Evolutionary conservation across 2,113 vertebrate species (phyloP).

Genomic region (Lophotis ruficrista): DNA sequence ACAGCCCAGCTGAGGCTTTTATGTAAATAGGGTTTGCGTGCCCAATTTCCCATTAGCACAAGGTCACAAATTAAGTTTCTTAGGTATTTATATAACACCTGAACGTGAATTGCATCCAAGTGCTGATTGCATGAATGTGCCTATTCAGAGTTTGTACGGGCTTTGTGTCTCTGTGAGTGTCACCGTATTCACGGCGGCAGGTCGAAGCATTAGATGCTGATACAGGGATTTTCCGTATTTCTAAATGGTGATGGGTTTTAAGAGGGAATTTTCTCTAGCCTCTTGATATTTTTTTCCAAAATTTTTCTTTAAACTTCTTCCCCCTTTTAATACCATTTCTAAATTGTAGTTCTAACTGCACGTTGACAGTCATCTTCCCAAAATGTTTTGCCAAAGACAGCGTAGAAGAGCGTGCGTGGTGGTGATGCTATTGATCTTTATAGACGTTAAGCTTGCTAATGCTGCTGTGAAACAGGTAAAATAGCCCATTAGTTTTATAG

Average conservation of each 20-base stretch:
- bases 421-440: not conserved
- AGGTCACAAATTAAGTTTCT: conserved; percentile 30
- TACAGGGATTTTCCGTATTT: not conserved
- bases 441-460: not conserved
- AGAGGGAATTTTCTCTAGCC: not conserved
- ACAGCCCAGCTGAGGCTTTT: not conserved
- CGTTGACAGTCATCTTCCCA: not conserved
- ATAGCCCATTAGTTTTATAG: conserved; percentile 15
- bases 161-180: not conserved
- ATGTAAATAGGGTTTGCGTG: not conserved
- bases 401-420: not conserved
- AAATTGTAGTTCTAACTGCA: not conserved
- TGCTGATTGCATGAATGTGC: not conserved
- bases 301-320: not conserved
- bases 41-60: conserved; percentile 7
- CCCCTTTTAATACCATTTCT: not conserved
- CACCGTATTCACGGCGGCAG: not conserved
- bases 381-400: not conserved
- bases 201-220: not conserved
- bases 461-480: conserved; percentile 15
- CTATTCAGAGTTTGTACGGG: not conserved
- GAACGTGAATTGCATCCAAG: not conserved
- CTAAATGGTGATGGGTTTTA: not conserved
- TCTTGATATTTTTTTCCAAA: not conserved
- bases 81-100: not conserved